Conservation (phyloP, 2,888 invertebrate genomes). For the Chymomyza procnemis region DNA sequence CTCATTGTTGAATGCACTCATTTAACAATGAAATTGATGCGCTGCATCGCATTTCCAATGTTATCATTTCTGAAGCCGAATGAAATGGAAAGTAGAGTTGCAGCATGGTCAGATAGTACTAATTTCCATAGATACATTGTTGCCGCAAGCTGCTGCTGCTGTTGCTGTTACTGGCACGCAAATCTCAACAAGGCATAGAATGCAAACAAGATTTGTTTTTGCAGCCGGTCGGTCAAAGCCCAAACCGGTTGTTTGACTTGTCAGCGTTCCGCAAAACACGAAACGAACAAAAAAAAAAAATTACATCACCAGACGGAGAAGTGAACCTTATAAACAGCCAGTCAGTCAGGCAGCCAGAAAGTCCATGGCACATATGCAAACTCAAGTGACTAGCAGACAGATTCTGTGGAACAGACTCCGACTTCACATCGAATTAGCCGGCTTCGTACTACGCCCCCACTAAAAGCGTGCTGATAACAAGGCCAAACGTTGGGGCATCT, state of each 20-base stretch:
- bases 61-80: conserved; percentile 2
- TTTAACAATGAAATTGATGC: conserved; percentile 43
- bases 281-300: conserved; percentile 32
- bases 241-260: conserved; percentile 61
- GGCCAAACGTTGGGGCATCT: neutral
- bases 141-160: neutral
- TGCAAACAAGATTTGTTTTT: conserved; percentile 9
- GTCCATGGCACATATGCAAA: neutral
- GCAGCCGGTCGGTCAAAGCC: conserved; percentile 34
- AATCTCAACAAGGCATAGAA: neutral
- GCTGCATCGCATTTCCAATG: neutral
- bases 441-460: conserved; percentile 28
- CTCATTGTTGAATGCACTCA: conserved; percentile 15
- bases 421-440: conserved; percentile 12
- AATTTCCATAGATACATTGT: neutral
- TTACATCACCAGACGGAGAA: conserved; percentile 56
- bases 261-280: conserved; percentile 28
- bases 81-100: conserved; percentile 47
- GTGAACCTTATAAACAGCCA: neutral
- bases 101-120: neutral
- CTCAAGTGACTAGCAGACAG: neutral
- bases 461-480: conserved; percentile 10
- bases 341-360: no score
- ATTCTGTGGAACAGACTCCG: conserved; percentile 10
- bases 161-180: neutral